Base-by-base conservation (phyloP, 2,113 vertebrate species). In the Tamias sibiricus region DNA sequence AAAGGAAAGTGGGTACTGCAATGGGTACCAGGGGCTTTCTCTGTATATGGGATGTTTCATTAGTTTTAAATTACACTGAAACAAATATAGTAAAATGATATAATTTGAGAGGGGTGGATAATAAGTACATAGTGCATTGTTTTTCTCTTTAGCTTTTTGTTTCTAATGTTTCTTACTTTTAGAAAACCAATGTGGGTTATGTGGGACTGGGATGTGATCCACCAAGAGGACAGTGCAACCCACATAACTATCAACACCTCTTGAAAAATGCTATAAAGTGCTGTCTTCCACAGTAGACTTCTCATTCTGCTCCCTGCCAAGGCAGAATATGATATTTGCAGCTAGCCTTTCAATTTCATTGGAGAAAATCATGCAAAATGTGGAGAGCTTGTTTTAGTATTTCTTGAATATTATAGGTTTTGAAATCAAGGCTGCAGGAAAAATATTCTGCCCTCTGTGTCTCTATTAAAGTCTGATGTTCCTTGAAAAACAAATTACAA, bases 341-440 rank as follows among this genome's bases (percentile, higher is more conserved):
- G 49, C 35, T 75, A 89, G 75, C 22, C 47, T 32, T 75, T 93
- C 69, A 79, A 64, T 83, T 82, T 75, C 40, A 19, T 44, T 87
- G 4, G 26, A 96, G 40, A 91, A 96, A 85, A 69, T 54, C 47
- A 88, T 16, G 4, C 54, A 76, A 82, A 97, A 54, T 37, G 14
- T 96, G 30, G 20, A 75, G 22, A 93, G 52, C 26, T 85, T 80
- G 64, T 76, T 94, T 90, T 83, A 94, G 66, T 40, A 72, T 92
- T 87, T 62, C 37, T 87, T 92, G 87, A 86, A 52, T 77, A 95
- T 24, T 14, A 54, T 0, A 90, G 17, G n/a, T 76, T 91, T 94
- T 44, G 35, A 94, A 94, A 96, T 0, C 13, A 40, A 94, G 92
- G 76, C n/a, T 92, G 95, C 83, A 87, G n/a, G 88, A 94, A 75